phyloP scores from a whole-genome alignment of 23 tunicate genomes.

The Botrylloides violaceus region DNA sequence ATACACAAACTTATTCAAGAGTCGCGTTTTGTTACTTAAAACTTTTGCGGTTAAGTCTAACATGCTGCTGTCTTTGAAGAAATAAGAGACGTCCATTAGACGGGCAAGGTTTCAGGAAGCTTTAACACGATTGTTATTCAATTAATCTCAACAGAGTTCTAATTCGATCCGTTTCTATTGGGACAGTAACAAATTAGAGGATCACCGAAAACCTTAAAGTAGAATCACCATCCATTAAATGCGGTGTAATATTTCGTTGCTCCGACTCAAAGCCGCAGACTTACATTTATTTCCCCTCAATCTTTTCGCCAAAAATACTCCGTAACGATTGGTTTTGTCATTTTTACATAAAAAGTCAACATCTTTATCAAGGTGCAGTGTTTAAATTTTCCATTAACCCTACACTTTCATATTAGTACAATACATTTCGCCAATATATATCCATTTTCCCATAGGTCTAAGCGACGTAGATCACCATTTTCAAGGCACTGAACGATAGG shows the following conservation, averaged over 20 bases:
- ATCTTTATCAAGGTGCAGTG: neutral
- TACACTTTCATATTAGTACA: neutral
- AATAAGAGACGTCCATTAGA: neutral
- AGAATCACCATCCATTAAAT: neutral
- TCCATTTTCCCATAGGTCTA: neutral
- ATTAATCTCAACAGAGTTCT: neutral
- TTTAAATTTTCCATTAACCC: neutral
- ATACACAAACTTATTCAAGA: neutral
- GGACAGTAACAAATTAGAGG: neutral
- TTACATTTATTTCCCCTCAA: neutral
- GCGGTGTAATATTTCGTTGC: neutral
- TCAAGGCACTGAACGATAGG: neutral
- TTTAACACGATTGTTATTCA: neutral
- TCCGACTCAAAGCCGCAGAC: neutral
- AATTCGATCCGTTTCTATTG: neutral
- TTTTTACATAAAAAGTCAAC: neutral
- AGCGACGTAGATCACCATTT: neutral
- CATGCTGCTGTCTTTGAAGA: neutral
- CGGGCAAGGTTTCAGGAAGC: neutral
- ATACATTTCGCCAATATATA: neutral
- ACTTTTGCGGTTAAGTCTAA: neutral
- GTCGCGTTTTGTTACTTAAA: neutral
- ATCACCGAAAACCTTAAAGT: neutral
- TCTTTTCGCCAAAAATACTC: too few species aligned
- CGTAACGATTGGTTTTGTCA: too few species aligned